Percentiles rank a stretch among this genome's conserved stretches.
These are phyloP conservation scores for Pomacea maculata DNA, from an alignment of 1,140 invertebrate species.

Conservation along the genomic window DNA sequence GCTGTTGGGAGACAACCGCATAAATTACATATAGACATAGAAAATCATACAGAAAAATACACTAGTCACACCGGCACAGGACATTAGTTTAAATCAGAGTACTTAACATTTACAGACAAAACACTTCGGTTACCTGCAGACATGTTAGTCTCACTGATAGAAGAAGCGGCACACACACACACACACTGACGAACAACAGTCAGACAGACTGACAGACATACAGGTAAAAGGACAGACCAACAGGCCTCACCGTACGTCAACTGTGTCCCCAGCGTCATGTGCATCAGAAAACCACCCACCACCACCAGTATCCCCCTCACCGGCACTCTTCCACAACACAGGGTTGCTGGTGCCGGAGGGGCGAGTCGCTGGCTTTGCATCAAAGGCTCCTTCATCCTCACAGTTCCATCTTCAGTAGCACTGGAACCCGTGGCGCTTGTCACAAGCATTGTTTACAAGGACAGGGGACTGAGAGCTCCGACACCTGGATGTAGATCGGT, in stretches of 20 bases:
- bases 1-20: background rate
- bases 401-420: no score
- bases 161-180: background rate
- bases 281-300: constrained; percentile 12
- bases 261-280: constrained; percentile 11
- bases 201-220: background rate
- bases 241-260: constrained; percentile 7
- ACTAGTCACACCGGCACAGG: background rate
- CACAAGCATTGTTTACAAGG: no score
- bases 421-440: no score
- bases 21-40: background rate
- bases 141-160: background rate
- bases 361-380: no score
- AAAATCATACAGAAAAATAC: background rate
- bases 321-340: background rate
- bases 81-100: no score
- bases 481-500: no score
- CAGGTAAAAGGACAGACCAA: background rate
- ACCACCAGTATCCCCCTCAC: constrained; percentile 10
- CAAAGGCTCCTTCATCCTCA: no score
- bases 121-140: no score
- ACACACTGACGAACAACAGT: background rate
- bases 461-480: no score
- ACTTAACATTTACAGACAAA: background rate
- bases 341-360: no score